Evolutionary conservation across 2,888 invertebrate species (phyloP).

Genomic region (Xestia c-nigrum): DNA sequence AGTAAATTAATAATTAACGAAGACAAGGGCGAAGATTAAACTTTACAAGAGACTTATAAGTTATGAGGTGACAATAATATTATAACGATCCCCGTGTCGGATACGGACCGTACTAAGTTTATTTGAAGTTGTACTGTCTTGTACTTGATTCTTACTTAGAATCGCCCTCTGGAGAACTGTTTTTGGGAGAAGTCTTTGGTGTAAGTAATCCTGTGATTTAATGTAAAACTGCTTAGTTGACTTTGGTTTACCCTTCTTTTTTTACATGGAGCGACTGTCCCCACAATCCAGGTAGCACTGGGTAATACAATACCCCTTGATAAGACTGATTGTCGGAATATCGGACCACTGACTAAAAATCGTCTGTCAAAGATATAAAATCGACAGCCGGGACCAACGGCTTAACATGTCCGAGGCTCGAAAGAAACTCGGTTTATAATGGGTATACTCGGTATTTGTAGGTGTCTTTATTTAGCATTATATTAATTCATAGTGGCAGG

Average conservation of each 20-base stretch:
- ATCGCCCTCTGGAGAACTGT: not conserved
- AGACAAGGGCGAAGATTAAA: constrained; percentile 34
- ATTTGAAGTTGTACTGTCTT: constrained; percentile 9
- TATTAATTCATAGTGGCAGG: too few relatives aligned
- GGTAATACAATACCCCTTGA: too few relatives aligned
- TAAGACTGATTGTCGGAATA: too few relatives aligned
- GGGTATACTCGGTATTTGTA: too few relatives aligned
- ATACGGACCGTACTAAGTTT: constrained; percentile 4
- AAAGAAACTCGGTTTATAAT: too few relatives aligned
- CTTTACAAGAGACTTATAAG: constrained; percentile 20
- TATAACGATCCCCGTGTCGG: constrained; percentile 16
- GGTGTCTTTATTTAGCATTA: too few relatives aligned
- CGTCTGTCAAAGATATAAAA: too few relatives aligned
- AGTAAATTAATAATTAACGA: constrained; percentile 40
- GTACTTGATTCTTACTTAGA: constrained; percentile 6
- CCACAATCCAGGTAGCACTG: too few relatives aligned
- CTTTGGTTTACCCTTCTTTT: not conserved
- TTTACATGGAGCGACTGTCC: too few relatives aligned
- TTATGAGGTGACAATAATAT: constrained; percentile 35
- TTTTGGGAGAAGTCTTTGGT: not conserved
- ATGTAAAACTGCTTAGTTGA: not conserved
- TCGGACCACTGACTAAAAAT: too few relatives aligned
- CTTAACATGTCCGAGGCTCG: too few relatives aligned
- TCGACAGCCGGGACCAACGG: too few relatives aligned
- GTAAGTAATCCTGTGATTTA: not conserved